phyloP scores from a whole-genome alignment of 2,888 invertebrate species.

The Diogma glabrata region DNA sequence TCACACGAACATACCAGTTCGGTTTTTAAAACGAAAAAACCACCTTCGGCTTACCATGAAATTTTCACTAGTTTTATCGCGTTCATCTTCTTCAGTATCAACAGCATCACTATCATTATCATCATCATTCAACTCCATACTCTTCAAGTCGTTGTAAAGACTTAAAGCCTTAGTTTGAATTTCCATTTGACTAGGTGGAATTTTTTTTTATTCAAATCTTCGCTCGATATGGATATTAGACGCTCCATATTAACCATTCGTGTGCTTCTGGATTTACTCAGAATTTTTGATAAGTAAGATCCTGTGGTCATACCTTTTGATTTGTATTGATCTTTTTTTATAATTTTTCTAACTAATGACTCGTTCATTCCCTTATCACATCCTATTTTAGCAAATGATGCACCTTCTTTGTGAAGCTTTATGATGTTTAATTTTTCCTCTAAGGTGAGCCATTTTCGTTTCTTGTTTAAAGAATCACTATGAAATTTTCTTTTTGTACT shows the following conservation, averaged over 20 bases:
- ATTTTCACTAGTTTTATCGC: not conserved
- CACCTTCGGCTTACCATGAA: not conserved
- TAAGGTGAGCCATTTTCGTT: not conserved
- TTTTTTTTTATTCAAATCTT: not conserved
- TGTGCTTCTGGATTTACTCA: not conserved
- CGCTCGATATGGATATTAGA: not conserved
- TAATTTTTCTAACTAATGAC: not conserved
- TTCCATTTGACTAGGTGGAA: not conserved
- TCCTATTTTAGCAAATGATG: not conserved
- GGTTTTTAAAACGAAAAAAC: too few relatives aligned
- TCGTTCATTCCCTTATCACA: not conserved
- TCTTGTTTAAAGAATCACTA: not conserved
- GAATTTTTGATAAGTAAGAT: not conserved
- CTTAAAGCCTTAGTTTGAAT: not conserved
- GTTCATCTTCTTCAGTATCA: not conserved
- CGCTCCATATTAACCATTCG: not conserved
- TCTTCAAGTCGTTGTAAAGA: not conserved
- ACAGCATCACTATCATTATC: not conserved
- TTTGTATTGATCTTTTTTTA: not conserved
- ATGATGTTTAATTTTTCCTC: not conserved
- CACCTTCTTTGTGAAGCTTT: not conserved
- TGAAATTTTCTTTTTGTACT: not conserved
- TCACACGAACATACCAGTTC: too few relatives aligned
- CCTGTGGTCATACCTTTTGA: not conserved
- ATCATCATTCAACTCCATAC: not conserved